A percentile compares a stretch with the other conserved stretches of the same genome.
Evolutionary conservation across 2,113 vertebrate species (phyloP).

Genomic region (Carettochelys insculpta): DNA sequence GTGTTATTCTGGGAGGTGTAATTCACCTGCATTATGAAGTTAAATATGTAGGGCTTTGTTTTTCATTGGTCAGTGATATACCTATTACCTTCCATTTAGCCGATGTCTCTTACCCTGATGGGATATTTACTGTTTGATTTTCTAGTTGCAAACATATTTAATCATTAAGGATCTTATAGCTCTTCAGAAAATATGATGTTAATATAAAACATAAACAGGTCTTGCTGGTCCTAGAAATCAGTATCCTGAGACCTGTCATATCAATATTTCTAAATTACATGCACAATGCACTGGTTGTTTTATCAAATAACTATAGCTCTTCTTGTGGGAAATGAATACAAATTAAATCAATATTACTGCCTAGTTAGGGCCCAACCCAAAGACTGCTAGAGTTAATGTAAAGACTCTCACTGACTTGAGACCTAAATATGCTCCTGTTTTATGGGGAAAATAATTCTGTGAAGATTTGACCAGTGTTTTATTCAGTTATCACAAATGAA

Average conservation of each 20-base stretch:
- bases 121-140: background rate
- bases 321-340: background rate
- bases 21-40: background rate
- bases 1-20: background rate
- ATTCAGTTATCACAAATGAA: background rate
- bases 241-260: fast-evolving
- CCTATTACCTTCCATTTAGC: background rate
- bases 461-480: background rate
- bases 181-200: background rate
- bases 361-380: background rate
- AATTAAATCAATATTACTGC: background rate
- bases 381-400: background rate
- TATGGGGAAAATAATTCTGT: background rate
- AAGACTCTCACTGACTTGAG: background rate
- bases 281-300: background rate
- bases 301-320: background rate
- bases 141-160: background rate
- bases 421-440: background rate
- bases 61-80: background rate
- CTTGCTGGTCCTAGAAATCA: background rate
- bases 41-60: background rate
- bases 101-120: background rate
- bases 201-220: background rate
- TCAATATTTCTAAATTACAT: background rate
- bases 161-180: background rate